These are phyloP conservation scores for Heloderma charlesbogerti DNA, from an alignment of 2,113 vertebrate genomes.

Conservation along the genomic window DNA sequence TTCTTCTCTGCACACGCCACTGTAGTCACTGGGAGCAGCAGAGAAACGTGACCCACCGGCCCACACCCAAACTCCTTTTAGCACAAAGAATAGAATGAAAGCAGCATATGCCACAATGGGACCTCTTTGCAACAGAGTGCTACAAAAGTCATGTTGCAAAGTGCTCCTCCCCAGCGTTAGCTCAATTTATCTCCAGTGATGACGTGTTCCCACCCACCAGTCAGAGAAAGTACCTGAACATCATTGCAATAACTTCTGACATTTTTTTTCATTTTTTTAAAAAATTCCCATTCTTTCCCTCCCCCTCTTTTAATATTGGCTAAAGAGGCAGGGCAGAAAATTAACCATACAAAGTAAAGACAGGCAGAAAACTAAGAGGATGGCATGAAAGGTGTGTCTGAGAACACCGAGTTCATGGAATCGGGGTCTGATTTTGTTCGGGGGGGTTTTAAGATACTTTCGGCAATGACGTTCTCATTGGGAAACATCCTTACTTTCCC, in stretches of 20 bases:
- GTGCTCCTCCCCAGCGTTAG: not conserved
- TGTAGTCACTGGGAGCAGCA: not conserved
- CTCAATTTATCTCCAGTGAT: not conserved
- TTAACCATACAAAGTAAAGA: constrained; percentile 45
- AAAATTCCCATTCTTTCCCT: constrained; percentile 22
- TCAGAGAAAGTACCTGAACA: not conserved
- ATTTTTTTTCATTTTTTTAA: constrained; percentile 26
- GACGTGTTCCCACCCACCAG: accelerated
- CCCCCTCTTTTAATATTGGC: constrained; percentile 53
- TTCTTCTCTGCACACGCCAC: not conserved
- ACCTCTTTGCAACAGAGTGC: constrained; percentile 10
- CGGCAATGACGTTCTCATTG: constrained; percentile 73
- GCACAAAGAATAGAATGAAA: not conserved
- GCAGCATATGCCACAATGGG: constrained; percentile 20
- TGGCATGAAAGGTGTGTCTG: constrained; percentile 75
- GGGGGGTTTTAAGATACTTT: constrained; percentile 86
- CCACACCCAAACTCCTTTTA: not conserved
- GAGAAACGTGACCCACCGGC: too few species aligned
- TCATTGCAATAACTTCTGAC: not conserved
- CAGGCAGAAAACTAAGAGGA: constrained; percentile 66
- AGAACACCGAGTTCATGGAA: constrained; percentile 77
- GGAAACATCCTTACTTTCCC: constrained; percentile 79
- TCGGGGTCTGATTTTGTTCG: constrained; percentile 78
- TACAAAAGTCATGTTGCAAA: constrained; percentile 15
- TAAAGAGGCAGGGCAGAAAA: constrained; percentile 62